phyloP scores from a whole-genome alignment of 2,113 vertebrate species.

The Romanogobio albipinnatus region DNA sequence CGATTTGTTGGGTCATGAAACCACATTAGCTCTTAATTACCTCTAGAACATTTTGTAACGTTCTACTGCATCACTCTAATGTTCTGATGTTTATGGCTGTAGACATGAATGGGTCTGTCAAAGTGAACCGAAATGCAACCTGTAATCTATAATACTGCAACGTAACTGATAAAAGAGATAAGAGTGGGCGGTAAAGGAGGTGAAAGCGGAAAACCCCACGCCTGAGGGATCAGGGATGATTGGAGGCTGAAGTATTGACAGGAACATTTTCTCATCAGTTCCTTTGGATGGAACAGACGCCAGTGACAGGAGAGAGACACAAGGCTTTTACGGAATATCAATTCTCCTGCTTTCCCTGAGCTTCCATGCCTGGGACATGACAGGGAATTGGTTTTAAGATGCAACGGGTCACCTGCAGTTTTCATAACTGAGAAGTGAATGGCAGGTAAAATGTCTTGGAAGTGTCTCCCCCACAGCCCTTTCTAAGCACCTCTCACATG shows the following conservation, averaged over 20 bases:
- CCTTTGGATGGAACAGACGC: background rate
- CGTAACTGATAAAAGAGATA: conserved; percentile 13
- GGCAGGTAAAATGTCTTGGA: conserved; percentile 22
- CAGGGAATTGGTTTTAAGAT: background rate
- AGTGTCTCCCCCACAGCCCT: background rate
- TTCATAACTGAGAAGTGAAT: conserved; percentile 28
- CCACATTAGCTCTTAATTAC: background rate
- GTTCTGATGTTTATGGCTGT: background rate
- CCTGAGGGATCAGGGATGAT: conserved; percentile 34
- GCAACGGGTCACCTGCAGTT: conserved; percentile 17
- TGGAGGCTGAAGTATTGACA: conserved; percentile 41
- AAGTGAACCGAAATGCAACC: conserved; percentile 14
- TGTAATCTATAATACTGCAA: conserved; percentile 13
- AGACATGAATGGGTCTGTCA: background rate
- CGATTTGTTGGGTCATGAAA: background rate
- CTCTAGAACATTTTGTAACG: background rate
- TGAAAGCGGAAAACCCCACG: conserved; percentile 28
- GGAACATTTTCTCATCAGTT: conserved; percentile 43
- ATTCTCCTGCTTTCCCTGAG: background rate
- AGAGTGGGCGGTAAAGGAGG: background rate
- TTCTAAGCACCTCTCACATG: background rate
- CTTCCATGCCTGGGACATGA: conserved; percentile 14
- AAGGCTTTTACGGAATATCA: conserved; percentile 20
- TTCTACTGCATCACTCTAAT: background rate
- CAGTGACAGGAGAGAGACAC: conserved; percentile 28